Conservation (phyloP, 2,888 invertebrate species). For the Thalpophila matura region DNA sequence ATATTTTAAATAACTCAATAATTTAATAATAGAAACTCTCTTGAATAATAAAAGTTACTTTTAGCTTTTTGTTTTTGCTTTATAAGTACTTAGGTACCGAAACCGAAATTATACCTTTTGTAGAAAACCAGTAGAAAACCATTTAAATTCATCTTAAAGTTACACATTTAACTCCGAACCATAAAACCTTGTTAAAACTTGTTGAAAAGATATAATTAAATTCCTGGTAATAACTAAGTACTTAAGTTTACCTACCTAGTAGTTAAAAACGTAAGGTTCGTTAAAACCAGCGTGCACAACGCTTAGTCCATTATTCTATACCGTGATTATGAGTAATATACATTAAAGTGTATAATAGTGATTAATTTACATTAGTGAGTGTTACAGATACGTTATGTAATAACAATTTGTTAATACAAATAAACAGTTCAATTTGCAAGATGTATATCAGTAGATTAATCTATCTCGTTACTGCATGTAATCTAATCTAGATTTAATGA, state of each 20-base stretch:
- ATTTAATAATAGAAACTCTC: too few relatives aligned
- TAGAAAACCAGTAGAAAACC: background rate
- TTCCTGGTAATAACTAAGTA: constrained; percentile 5
- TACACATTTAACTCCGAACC: background rate
- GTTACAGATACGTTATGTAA: constrained; percentile 14
- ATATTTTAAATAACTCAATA: too few relatives aligned
- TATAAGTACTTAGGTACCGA: too few relatives aligned
- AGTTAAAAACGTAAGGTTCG: background rate
- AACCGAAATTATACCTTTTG: background rate
- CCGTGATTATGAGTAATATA: constrained; percentile 14
- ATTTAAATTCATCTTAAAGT: constrained; percentile 2
- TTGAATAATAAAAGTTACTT: too few relatives aligned
- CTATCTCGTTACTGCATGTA: constrained; percentile 6
- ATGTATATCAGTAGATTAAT: constrained; percentile 32
- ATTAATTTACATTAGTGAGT: constrained; percentile 39
- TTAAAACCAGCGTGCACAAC: constrained; percentile 17
- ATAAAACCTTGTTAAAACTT: background rate
- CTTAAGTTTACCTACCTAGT: constrained; percentile 5
- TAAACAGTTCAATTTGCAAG: background rate
- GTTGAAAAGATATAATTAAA: constrained; percentile 2
- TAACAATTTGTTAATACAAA: constrained; percentile 29
- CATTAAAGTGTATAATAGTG: constrained; percentile 9
- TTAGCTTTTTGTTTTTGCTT: too few relatives aligned
- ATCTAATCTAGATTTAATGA: constrained; percentile 25
- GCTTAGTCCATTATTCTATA: constrained; percentile 7